Percentiles rank a stretch among this genome's conserved stretches.
These are phyloP conservation scores for Kryptolebias ocellatus DNA, from an alignment of 2,797 vertebrate species.

Conservation along the genomic window DNA sequence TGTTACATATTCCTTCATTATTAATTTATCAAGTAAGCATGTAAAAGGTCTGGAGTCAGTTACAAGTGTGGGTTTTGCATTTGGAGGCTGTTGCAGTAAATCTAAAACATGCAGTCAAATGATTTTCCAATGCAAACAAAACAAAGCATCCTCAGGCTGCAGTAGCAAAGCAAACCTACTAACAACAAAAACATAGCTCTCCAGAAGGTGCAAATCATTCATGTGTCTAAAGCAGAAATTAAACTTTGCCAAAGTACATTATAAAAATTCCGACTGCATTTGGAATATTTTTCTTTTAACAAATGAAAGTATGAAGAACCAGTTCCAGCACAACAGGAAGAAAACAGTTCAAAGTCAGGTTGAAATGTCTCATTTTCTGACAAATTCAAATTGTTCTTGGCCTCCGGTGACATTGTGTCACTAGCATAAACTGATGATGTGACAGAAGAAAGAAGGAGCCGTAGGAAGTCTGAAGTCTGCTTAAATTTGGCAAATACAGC, in stretches of 20 bases:
- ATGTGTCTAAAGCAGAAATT: neutral
- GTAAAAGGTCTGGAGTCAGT: neutral
- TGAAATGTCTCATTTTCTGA: neutral
- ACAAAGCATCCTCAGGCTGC: neutral
- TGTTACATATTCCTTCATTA: neutral
- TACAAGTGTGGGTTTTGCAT: neutral
- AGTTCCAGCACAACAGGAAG: neutral
- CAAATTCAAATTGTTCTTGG: conserved; percentile 1
- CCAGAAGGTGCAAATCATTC: neutral
- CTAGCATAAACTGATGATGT: conserved; percentile 6
- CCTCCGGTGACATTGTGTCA: neutral
- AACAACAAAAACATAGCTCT: neutral
- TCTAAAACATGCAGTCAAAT: neutral
- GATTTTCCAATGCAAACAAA: neutral
- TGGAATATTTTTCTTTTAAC: too few species aligned
- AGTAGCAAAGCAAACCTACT: neutral
- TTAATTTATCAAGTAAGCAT: neutral
- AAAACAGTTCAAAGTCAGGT: neutral
- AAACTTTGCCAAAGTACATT: neutral
- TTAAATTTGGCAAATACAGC: neutral
- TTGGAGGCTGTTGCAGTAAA: neutral
- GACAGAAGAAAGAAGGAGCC: neutral
- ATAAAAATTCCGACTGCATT: neutral
- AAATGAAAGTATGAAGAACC: neutral
- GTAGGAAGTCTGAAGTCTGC: neutral